Base-by-base conservation (phyloP, 1,140 invertebrate species). In the Bombus consobrinus region DNA sequence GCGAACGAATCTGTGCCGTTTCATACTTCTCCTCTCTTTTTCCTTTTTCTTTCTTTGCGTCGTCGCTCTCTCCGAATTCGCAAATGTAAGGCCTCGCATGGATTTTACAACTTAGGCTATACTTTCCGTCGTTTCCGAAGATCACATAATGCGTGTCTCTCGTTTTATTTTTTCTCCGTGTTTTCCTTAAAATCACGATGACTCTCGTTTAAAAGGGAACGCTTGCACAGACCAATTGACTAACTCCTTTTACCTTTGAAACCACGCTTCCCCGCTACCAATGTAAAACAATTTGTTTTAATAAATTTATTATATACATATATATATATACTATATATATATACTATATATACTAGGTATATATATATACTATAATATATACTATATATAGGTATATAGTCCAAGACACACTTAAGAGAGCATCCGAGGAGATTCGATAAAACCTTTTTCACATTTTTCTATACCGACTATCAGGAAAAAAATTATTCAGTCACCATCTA, bases 41-140 rank as follows among this genome's bases (percentile, higher is more conserved):
- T 43, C 9, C 15, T 18, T n/a, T 37, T 57, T 13, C 32, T 12
- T 18, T 57, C n/a, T 43, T 22, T 47, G 41, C 41, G 34, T 57
- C 71, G 39, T 69, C 39, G 86, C 64, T 84, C 71, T 88, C 76
- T 73, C 47, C 53, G 72, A 89, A 89, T 86, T 88, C 79, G 79
- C 78, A 86, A 88, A 73, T 90, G 85, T 91, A 91, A 91, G 90
- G 90, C 90, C 90, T 91, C 90, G 69, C 76, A 89, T 89, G 74
- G 76, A 59, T 89, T 78, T 64, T 71, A 85, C 34, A 91, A 91
- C 68, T 91, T 91, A 87, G 76, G 89, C 87, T 90, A 91, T 77
- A 90, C 79, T 88, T 91, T 87, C 89, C 85, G 57, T 81, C 74
- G 66, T 84, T 88, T 90, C 73, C 57, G 12, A 88, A 87, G 72